Evolutionary conservation across 2,797 vertebrate genomes (phyloP), one percentile per base, ranked within the genome.

Genomic region (Anguilla megastoma): DNA sequence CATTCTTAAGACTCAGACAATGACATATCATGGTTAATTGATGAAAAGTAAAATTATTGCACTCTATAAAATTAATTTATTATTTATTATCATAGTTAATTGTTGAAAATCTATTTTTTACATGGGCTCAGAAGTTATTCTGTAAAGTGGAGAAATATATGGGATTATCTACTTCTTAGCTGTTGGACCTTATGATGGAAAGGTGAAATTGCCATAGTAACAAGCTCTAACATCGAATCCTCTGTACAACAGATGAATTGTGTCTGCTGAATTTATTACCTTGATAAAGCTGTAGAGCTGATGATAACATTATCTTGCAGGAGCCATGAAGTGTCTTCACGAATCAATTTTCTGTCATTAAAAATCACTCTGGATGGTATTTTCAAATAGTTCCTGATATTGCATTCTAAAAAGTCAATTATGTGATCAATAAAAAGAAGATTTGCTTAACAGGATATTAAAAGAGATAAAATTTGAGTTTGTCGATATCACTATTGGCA

Each of bases 361-460:
- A 94, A 94, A 93, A 91, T 92, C 91, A 92, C 86, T 91, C 91
- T 89, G 86, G 86, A 90, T 91, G 87, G 91, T 92, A 87, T 90
- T 90, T 90, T 87, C 87, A 91, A 89, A 90, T 90, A 89, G 86
- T 90, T 91, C 71, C 87, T 88, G 90, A 94, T 94, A 93, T 92
- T 94, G 89, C 69, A 90, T 94, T 95, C 93, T 92, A 91, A 93
- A 94, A 88, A 94, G 91, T 94, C 93, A 94, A 92, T 94, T 90
- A 92, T 87, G 66, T 88, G 91, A 94, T 94, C 94, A 91, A 94
- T 94, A 92, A 90, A 88, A 86, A 91, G 89, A 91, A 88, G 88
- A 92, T 93, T 92, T 93, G 91, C 91, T 91, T 90, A 94, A 91
- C 92, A 93, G 92, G 92, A 95, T 94, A 93, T 94, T 93, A 93